A percentile compares a stretch with the other conserved stretches of the same genome.
Conservation (phyloP, 2,888 invertebrate genomes). For the Mimumesa dahlbomi region DNA sequence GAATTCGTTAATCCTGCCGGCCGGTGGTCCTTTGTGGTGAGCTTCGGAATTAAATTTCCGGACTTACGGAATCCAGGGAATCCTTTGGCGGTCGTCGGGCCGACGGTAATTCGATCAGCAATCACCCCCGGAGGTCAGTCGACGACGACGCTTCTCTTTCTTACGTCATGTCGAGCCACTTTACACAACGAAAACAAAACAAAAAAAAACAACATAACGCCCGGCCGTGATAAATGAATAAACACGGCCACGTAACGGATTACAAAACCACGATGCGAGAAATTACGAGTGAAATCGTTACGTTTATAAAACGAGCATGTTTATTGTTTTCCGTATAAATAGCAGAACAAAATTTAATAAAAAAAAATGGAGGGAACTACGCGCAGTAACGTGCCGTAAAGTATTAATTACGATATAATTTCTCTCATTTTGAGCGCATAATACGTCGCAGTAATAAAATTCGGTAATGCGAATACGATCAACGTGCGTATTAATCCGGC, state of each 20-base stretch:
- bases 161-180: background rate
- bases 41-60: slow-evolving; percentile 63
- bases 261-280: too few species aligned
- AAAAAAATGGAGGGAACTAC: too few species aligned
- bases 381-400: too few species aligned
- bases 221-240: too few species aligned
- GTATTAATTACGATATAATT: background rate
- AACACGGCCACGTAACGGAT: too few species aligned
- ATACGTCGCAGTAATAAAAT: too few species aligned
- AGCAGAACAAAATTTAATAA: too few species aligned
- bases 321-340: too few species aligned
- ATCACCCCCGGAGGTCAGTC: slow-evolving; percentile 42
- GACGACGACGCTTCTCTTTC: slow-evolving; percentile 14
- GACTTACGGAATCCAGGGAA: slow-evolving; percentile 59
- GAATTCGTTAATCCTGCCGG: slow-evolving; percentile 61
- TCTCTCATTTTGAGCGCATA: too few species aligned
- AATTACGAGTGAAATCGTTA: too few species aligned
- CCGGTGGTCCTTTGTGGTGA: slow-evolving; percentile 51
- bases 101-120: slow-evolving; percentile 64
- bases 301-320: too few species aligned
- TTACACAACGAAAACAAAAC: background rate
- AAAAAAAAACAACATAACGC: background rate
- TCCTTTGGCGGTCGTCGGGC: slow-evolving; percentile 50
- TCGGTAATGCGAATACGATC: background rate
- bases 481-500: slow-evolving; percentile 9